Percentiles rank a stretch among this genome's conserved stretches.
phyloP scores from a whole-genome alignment of 2,797 vertebrate genomes.

The Epinephelus awoara region DNA sequence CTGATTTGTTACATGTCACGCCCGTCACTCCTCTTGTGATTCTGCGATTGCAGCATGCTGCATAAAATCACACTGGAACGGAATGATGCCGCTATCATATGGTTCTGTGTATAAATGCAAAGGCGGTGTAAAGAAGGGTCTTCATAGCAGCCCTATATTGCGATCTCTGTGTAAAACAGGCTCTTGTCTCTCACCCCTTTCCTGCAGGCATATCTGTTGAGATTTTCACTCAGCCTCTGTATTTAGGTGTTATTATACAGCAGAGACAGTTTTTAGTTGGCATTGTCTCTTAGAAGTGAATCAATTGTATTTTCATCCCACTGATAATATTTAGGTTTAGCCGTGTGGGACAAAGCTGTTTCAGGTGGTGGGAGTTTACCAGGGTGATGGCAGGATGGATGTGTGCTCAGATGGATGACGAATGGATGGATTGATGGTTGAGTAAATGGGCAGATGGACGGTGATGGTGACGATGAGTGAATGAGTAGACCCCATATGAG shows the following conservation, averaged over 20 bases:
- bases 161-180: no score
- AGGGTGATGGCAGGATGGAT: slow-evolving; percentile 50
- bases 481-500: slow-evolving; percentile 66
- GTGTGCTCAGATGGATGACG: slow-evolving; percentile 54
- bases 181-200: not conserved
- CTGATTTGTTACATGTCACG: no score
- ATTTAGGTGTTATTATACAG: slow-evolving; percentile 48
- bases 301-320: slow-evolving; percentile 41
- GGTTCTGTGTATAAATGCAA: no score
- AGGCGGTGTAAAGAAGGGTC: no score
- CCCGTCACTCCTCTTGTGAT: no score
- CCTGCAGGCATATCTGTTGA: slow-evolving; percentile 72
- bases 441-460: slow-evolving; percentile 39
- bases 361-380: slow-evolving; percentile 55
- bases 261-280: not conserved
- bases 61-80: no score
- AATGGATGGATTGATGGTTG: slow-evolving; percentile 13
- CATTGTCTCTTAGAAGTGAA: slow-evolving; percentile 33
- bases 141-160: no score
- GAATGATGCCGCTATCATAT: no score
- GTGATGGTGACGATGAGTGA: slow-evolving; percentile 44
- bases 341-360: slow-evolving; percentile 36
- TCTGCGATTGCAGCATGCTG: no score
- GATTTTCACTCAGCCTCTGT: slow-evolving; percentile 58
- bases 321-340: slow-evolving; percentile 6